Conservation (phyloP, 2,113 vertebrate species). For the Chionomys nivalis region DNA sequence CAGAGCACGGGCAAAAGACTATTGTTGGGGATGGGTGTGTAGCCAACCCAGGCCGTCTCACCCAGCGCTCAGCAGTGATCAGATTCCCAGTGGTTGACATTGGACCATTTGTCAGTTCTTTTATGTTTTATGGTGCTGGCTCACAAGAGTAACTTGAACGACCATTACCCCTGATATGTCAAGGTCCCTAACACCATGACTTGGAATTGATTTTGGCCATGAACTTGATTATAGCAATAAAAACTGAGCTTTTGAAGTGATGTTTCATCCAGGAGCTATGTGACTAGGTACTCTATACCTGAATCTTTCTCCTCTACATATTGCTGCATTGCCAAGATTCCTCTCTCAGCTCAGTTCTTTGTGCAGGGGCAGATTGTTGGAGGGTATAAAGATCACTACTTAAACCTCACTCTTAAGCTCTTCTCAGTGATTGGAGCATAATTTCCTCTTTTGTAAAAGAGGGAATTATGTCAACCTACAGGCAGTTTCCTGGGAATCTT, state of each 20-base stretch:
- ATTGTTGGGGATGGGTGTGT: not conserved
- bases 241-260: not conserved
- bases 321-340: not conserved
- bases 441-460: not conserved
- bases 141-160: not conserved
- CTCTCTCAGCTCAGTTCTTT: not conserved
- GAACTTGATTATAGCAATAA: not conserved
- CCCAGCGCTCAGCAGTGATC: not conserved
- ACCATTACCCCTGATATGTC: not conserved
- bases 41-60: not conserved
- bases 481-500: not conserved
- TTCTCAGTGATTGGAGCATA: not conserved
- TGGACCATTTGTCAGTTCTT: not conserved
- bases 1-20: not conserved
- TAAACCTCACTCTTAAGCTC: not conserved
- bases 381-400: not conserved
- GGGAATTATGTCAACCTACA: not conserved
- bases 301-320: not conserved
- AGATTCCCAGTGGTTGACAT: not conserved
- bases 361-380: not conserved
- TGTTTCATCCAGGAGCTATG: not conserved
- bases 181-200: not conserved
- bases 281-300: not conserved
- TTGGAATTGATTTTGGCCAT: not conserved
- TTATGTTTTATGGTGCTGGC: not conserved